Evolutionary conservation across 2,113 vertebrate genomes (phyloP).

Genomic region (Gopherus evgoodei): DNA sequence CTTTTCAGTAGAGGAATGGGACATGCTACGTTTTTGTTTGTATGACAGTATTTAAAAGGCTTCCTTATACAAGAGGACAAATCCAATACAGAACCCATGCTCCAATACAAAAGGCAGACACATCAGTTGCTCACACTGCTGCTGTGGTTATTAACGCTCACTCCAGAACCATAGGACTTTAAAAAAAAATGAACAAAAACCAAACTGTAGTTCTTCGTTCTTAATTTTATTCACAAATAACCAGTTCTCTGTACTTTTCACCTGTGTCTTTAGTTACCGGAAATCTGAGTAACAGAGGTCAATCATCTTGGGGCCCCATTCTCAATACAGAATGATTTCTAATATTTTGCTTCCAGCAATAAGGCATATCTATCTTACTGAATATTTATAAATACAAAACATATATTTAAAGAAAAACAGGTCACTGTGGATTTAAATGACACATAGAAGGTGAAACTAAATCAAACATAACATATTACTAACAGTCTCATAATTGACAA

Average conservation of each 20-base stretch:
- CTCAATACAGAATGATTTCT: not conserved
- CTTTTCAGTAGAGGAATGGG: not conserved
- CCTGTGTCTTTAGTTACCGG: not conserved
- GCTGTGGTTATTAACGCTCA: not conserved
- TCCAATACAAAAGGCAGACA: not conserved
- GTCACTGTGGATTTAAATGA: not conserved
- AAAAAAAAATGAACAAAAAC: not conserved
- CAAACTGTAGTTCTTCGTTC: not conserved
- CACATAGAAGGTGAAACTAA: not conserved
- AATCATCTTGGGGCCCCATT: not conserved
- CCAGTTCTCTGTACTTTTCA: not conserved
- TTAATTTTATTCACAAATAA: not conserved
- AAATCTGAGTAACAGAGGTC: not conserved
- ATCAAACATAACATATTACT: not conserved
- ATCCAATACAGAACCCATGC: not conserved
- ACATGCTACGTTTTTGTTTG: conserved; percentile 39
- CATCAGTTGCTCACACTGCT: not conserved
- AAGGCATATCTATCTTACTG: not conserved
- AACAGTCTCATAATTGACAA: not conserved
- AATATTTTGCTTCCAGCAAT: not conserved
- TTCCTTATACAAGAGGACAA: not conserved
- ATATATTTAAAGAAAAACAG: not conserved
- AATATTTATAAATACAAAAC: not conserved
- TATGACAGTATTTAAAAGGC: not conserved
- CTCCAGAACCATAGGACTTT: not conserved